Base-by-base conservation (phyloP, 2,888 invertebrate species). In the Pardosa pseudoannulata region DNA sequence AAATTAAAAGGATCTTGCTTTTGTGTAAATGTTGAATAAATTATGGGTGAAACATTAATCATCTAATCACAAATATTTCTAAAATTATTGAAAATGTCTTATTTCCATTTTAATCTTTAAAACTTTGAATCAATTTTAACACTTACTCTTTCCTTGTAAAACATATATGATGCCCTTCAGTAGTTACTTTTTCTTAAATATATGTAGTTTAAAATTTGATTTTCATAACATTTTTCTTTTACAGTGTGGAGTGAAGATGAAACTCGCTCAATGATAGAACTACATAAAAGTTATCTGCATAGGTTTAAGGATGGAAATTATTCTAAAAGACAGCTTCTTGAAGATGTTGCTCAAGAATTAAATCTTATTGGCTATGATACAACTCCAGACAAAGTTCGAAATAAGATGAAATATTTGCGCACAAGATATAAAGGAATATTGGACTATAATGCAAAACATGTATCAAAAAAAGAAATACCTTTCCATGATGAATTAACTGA, bases 191-290 rank as follows among this genome's bases (percentile, higher is more conserved):
- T 7, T 7, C 16, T 46, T 46, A 46, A 46, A 16, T 16, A 9
- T 7, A 9, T 46, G 2, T 16, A 46, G 46, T 16, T 16, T 16
- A 5, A 28, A 29, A 13, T 65, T 65, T 31, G 1, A 13, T 29
- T 11, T n/a, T 36, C 1, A 23, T 19, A 19, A 9, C 16, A 46
- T 31, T 31, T 56, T 56, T 19, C 23, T 32, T 19, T 74, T 36
- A 16, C 39, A 87, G 87, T 80, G 7, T 87, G 87, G 87, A 27
- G 65, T 36, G 87, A 87, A 16, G 76, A 67, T 29, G 87, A 87
- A 75, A 87, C 87, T 19, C 71, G 80, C 64, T 80, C 87, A 11
- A 50, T 87, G 56, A 76, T 87, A 29, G 72, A 79, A 19, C 39
- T 87, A 13, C 72, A 79, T 32, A 87, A 87, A 32, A 67, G 27